Percentiles rank a stretch among this genome's conserved stretches.
phyloP scores from a whole-genome alignment of 2,797 vertebrate species.

The Epinephelus malabaricus region DNA sequence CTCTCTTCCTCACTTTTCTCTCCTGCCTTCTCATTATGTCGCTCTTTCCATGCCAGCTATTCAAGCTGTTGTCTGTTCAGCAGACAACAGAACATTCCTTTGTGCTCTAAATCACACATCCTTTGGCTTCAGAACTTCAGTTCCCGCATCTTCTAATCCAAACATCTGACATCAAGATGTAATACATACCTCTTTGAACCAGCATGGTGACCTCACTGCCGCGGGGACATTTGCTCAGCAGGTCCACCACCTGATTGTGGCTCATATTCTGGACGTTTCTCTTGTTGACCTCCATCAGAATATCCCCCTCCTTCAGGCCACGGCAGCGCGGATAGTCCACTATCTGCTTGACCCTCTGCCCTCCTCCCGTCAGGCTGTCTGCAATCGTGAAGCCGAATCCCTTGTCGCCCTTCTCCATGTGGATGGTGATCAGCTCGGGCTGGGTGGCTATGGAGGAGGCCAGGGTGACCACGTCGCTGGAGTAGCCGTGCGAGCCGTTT shows the following conservation, averaged over 20 bases:
- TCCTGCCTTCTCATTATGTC: conserved; percentile 52
- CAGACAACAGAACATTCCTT: conserved; percentile 32
- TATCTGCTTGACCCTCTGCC: conserved; percentile 97
- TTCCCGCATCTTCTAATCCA: conserved; percentile 28
- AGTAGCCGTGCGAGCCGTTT: conserved; percentile 90
- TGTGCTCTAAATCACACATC: conserved; percentile 39
- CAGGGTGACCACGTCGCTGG: conserved; percentile 94
- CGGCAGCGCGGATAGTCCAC: conserved; percentile 97
- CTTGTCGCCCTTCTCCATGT: conserved; percentile 98
- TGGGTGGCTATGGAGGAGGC: conserved; percentile 98
- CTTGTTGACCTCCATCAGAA: conserved; percentile 98
- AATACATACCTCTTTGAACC: conserved; percentile 94
- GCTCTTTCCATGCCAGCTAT: conserved; percentile 44
- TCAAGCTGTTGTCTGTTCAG: conserved; percentile 46
- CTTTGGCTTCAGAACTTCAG: conserved; percentile 28
- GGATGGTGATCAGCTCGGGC: conserved; percentile 98
- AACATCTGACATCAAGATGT: conserved; percentile 20
- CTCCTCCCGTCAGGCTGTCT: conserved; percentile 94
- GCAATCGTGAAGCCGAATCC: conserved; percentile 99
- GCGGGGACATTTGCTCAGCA: conserved; percentile 96
- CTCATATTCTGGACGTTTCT: conserved; percentile 97
- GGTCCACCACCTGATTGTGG: conserved; percentile 98
- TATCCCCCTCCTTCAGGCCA: conserved; percentile 95
- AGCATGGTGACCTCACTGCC: conserved; percentile 97
- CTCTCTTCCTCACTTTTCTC: conserved; percentile 50